A percentile compares a stretch with the other conserved stretches of the same genome.
phyloP scores from a whole-genome alignment of 2,797 vertebrate species.

The Onychomys arenicola region DNA sequence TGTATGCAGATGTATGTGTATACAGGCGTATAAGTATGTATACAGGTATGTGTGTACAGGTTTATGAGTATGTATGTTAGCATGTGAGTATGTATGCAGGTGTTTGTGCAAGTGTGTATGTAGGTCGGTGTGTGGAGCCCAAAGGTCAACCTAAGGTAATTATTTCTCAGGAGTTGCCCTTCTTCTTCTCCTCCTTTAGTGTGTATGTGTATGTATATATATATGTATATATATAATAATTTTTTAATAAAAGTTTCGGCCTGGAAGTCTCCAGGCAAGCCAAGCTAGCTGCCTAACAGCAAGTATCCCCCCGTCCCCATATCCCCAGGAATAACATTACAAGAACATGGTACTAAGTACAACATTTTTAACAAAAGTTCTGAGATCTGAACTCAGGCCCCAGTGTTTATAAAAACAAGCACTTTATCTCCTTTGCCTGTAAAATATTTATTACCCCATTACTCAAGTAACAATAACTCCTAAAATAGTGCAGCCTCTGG shows the following conservation, averaged over 20 bases:
- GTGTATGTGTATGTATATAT: too few species aligned
- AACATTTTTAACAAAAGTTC: background rate
- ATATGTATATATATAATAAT: too few species aligned
- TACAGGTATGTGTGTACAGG: background rate
- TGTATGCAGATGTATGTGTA: background rate
- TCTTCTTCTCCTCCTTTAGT: background rate
- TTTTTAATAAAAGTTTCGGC: too few species aligned
- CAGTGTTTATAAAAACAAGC: background rate
- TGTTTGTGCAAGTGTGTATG: background rate
- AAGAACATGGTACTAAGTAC: background rate
- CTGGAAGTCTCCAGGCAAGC: background rate
- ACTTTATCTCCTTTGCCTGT: background rate
- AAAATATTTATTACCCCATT: background rate
- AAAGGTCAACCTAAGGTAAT: background rate
- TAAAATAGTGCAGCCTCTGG: background rate
- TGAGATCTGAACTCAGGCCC: background rate
- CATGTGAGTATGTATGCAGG: background rate
- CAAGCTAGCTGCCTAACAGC: background rate
- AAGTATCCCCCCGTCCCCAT: too few species aligned
- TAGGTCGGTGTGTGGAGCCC: background rate
- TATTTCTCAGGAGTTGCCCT: background rate
- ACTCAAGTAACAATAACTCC: background rate
- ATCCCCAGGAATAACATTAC: background rate
- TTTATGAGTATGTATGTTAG: background rate
- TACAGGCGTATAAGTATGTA: background rate